phyloP scores from a whole-genome alignment of 2,797 vertebrate species.

The Aphelocoma californica region DNA sequence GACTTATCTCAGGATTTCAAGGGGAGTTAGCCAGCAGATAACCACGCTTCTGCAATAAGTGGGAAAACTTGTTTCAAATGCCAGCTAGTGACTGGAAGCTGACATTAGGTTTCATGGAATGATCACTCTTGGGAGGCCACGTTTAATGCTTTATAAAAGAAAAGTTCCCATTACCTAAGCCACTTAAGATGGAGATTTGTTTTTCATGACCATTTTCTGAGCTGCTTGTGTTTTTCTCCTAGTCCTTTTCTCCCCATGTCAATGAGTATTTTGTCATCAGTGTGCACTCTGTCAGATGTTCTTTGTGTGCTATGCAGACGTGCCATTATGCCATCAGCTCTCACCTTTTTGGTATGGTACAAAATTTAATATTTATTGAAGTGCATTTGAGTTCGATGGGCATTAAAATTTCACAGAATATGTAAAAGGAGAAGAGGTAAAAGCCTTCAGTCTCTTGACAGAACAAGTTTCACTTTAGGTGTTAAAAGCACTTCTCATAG shows the following conservation, averaged over 20 bases:
- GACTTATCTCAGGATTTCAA: slow-evolving; percentile 52
- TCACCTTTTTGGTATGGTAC: not conserved
- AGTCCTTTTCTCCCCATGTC: not conserved
- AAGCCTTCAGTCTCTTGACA: slow-evolving; percentile 14
- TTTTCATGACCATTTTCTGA: not conserved
- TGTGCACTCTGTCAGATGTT: not conserved
- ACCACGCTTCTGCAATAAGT: slow-evolving; percentile 21
- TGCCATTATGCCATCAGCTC: not conserved
- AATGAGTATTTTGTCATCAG: not conserved
- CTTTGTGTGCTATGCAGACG: not conserved
- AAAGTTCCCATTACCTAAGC: slow-evolving; percentile 34
- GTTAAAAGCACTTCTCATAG: slow-evolving; percentile 18
- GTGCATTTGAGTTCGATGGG: not conserved
- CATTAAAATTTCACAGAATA: slow-evolving; percentile 36
- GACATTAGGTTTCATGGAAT: slow-evolving; percentile 3
- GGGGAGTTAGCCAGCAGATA: slow-evolving; percentile 52
- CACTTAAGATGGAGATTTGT: not conserved
- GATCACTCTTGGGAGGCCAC: slow-evolving; percentile 7
- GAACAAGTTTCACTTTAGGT: not conserved
- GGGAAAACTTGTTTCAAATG: slow-evolving; percentile 50
- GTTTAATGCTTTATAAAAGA: slow-evolving; percentile 11
- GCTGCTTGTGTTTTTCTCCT: not conserved
- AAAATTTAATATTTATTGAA: slow-evolving; percentile 20
- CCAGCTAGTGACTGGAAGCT: slow-evolving; percentile 36
- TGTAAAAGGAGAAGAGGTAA: not conserved